Percentiles rank a stretch among this genome's conserved stretches.
Conservation (phyloP, 1,140 invertebrate species). For the Leguminivora glycinivorella region DNA sequence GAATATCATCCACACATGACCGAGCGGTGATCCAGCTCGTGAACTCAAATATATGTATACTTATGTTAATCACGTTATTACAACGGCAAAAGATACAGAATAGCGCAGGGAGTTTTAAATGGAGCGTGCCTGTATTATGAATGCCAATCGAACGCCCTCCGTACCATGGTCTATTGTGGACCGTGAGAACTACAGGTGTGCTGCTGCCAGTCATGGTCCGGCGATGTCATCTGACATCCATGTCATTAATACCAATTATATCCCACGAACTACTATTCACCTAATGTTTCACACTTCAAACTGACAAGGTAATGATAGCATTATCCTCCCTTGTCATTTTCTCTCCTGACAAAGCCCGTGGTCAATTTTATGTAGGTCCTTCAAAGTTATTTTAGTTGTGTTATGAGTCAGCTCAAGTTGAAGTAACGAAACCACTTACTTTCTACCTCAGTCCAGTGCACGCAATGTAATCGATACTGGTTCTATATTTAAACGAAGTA, state of each 20-base stretch:
- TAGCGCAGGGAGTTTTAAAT: background rate
- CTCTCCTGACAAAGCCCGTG: background rate
- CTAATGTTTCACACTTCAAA: background rate
- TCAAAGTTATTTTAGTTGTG: slow-evolving; percentile 3
- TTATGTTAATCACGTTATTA: background rate
- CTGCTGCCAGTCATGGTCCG: slow-evolving; percentile 32
- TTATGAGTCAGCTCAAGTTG: slow-evolving; percentile 17
- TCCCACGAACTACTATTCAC: background rate
- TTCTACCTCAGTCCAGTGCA: slow-evolving; percentile 22
- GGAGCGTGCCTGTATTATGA: background rate
- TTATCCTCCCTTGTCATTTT: background rate
- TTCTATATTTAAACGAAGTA: slow-evolving; percentile 25
- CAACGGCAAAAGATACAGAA: background rate
- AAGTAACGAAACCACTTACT: slow-evolving; percentile 16
- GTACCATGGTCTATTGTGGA: slow-evolving; percentile 12
- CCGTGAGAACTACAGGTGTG: slow-evolving; percentile 39
- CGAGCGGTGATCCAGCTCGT: background rate
- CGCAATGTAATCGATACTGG: slow-evolving; percentile 26
- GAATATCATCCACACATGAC: slow-evolving; percentile 5
- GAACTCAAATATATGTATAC: background rate
- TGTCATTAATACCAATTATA: slow-evolving; percentile 4
- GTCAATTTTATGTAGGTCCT: background rate
- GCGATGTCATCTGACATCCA: slow-evolving; percentile 38
- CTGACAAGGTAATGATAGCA: background rate
- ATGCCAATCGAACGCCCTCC: slow-evolving; percentile 16